Evolutionary conservation across 2,888 invertebrate genomes (phyloP), one percentile per base, ranked within the genome.

Genomic region (Laothoe populi): DNA sequence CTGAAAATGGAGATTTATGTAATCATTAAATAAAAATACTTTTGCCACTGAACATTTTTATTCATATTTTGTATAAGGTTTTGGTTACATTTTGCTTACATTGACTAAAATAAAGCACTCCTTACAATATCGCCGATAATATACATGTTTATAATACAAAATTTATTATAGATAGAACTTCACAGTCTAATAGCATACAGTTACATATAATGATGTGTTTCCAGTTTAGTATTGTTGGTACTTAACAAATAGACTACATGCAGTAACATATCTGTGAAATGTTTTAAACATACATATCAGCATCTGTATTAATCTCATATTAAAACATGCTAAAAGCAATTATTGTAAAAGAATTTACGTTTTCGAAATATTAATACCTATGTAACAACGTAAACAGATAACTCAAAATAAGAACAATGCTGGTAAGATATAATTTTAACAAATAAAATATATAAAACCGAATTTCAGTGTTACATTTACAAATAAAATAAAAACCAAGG

Each of bases 11-110:
- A 64, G 23, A 64, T 59, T 64, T 63, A 70, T 71, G 66, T 65
- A 60, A 70, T 64, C 60, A 66, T 57, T 66, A 64, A 78, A 78
- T 75, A 72, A 76, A 76, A 70, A 63, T 66, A 59, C 61, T 67
- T 62, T 69, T 72, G 83, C 79, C 86, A 88, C 88, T 90, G 87
- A 88, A 89, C 86, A 88, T 88, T 87, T 84, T 87, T 82, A 81
- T 86, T 86, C 82, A 84, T 88, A 87, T 83, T 88, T 90, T 92
- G 90, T 90, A 92, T 92, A 92, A 84, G 86, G 88, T 90, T 92
- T 91, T 91, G 92, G 91, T 92, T 92, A 92, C 88, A 92, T 87
- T 90, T 87, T 53, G 82, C 84, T 86, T 83, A 86, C 90, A 90
- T 90, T 86, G 88, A 90, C 88, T 53, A 53, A 88, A 84, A 87